Base-by-base conservation (phyloP, 1,140 invertebrate genomes). In the Drosophila arizonae region DNA sequence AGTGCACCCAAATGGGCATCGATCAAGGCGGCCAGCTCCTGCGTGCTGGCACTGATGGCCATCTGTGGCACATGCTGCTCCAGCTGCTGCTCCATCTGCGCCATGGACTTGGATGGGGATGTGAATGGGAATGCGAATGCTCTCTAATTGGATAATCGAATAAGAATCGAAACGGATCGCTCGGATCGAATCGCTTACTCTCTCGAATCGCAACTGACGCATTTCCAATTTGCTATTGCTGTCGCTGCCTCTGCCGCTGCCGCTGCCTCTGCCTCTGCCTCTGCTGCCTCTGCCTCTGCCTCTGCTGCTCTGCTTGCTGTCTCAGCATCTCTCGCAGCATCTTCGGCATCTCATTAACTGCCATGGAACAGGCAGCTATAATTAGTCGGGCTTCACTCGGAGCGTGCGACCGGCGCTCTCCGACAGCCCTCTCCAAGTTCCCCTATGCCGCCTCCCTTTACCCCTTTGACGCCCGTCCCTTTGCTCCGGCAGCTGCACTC, bases 1-100 rank as follows among this genome's bases (percentile, higher is more conserved):
- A 90, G 41, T 0, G 66, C 81, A 13, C 90, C 90, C 63, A 91
- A 57, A 60, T 90, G 84, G 4, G 71, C n/a, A 41, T 91, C 76
- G n/a, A 91, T 73, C 2, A 91, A 56, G 0, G 74, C 46, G 39
- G 90, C 85, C 67, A 91, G 36, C 57, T 91, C 84, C 60, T 81
- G 58, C 1, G 90, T 89, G 46, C 76, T 76, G n/a, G 71, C 72
- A 26, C 55, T 76, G 21, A 87, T 87, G n/a, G 62, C 46, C 82
- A 87, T 87, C 41, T 87, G 84, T 1, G 54, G 48, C 41, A 64
- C 72, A 36, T 56, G 6, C 41, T 62, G 39, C 9, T 21, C 30
- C 36, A 60, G 21, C 24, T 62, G 51, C 43, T 36, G 36, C 43
- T 65, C 36, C 62, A 55, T 36, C 48, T 67, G 36, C 41, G 72